Evolutionary conservation across 2,797 vertebrate species (phyloP), one percentile per base, ranked within the genome.

Genomic region (Sebastes minor): DNA sequence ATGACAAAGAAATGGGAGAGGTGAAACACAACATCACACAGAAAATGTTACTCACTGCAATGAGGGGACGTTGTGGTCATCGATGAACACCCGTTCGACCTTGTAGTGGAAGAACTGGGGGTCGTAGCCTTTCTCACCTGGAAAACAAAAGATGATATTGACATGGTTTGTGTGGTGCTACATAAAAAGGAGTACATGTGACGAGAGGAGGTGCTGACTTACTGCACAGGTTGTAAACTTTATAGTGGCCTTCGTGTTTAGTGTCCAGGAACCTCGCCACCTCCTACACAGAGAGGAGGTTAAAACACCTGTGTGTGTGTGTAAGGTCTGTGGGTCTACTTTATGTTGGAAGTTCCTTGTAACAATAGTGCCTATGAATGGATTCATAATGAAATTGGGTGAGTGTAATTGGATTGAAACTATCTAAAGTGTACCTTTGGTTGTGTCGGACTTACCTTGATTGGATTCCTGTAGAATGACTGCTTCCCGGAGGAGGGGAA

Each of bases 211-310:
- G 9, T 5, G n/a, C 6, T 23, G 71, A 97, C 98, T 95, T 95
- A 99, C 98, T 99, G 96, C 99, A 99, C n/a, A 99, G 96, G 92
- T 99, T 99, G 92, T 98, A 99, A 83, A 99, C 97, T 96, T 93
- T 97, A 91, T 99, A 99, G 86, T 97, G 97, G 77, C 93, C 95
- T 82, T 87, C 90, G 52, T 99, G 99, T 92, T 98, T 99, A 33
- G 96, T 94, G 86, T 99, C 97, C 27, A 99, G 94, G 91, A 99
- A 99, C 74, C 95, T 95, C 7, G 93, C 96, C 66, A 99, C 98
- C 77, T 99, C 98, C 99, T 99, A 84, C 68, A 86, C 82, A 75
- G 87, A 75, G 5, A 56, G 16, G 9, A 66, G 22, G 38, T 38
- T 7, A 38, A 62, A 42, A 32, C 27, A 46, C 1, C 30, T 16